Percentiles rank a stretch among this genome's conserved stretches.
These are phyloP conservation scores for Mycteria americana DNA, from an alignment of 2,797 vertebrate genomes.

Conservation along the genomic window DNA sequence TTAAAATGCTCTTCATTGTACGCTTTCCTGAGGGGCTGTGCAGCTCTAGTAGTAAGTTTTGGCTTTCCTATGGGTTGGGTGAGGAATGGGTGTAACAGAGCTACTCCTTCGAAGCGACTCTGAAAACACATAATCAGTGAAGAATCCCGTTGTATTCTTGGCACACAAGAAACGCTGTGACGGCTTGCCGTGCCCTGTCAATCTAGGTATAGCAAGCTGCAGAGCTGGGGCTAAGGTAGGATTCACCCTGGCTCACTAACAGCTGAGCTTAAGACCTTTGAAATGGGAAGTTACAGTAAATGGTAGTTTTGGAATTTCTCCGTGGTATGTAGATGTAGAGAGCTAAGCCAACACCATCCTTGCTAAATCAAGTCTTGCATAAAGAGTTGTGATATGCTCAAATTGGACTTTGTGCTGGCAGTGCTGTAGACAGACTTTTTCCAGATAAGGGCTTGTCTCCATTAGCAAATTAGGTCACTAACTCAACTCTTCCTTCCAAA, in stretches of 20 bases:
- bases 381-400: constrained; percentile 29
- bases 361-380: constrained; percentile 38
- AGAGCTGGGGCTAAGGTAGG: neutral
- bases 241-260: neutral
- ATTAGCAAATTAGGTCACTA: constrained; percentile 45
- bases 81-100: neutral
- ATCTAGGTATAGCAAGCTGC: neutral
- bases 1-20: neutral
- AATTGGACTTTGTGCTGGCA: constrained; percentile 31
- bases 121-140: neutral
- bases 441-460: constrained; percentile 54
- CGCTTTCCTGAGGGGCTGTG: neutral
- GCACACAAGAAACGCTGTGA: accelerated
- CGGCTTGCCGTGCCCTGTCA: neutral
- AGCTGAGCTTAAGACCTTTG: neutral
- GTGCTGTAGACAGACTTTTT: neutral
- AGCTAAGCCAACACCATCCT: neutral
- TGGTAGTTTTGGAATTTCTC: constrained; percentile 32
- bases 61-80: neutral
- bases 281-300: constrained; percentile 24
- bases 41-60: neutral
- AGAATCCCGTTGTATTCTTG: neutral
- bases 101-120: neutral
- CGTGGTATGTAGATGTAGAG: neutral
- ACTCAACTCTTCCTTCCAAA: constrained; percentile 6